Base-by-base conservation (phyloP, 2,797 vertebrate species). In the Myotis vivesi region DNA sequence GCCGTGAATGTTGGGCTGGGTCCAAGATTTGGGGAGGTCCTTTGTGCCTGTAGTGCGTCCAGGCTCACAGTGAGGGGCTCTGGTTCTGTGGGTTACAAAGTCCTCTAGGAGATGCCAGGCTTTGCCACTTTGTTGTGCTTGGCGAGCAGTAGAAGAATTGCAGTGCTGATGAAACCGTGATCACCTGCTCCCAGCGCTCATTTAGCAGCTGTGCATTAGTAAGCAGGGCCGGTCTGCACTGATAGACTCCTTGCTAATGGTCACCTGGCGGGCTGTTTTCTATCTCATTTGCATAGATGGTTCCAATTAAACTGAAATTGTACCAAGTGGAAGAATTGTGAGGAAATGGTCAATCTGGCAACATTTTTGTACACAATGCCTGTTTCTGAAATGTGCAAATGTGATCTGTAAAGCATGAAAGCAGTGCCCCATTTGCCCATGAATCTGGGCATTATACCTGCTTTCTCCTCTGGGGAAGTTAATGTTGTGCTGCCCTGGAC, bases 221-320 rank as follows among this genome's bases (percentile, higher is more conserved):
- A n/a, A 87, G 66, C 55, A 33, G 3, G 1, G 6, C 0, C 11
- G 5, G 4, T 19, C 30, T 25, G 55, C 1, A 11, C 38, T 2
- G 3, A 6, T 53, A 0, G 0, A 2, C 6, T 64, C 20, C 19
- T 22, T 33, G 4, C 38, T 81, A 20, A 2, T 16, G 6, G 88
- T 13, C 68, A 88, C 72, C 72, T 72, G 77, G 68, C 72, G 19
- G 22, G 2, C 77, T 91, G 19, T 25, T 73, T 41, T 19, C 55
- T 38, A 36, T 80, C 51, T 89, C 36, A 62, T 95, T 88, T 96
- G 46, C 68, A 49, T 22, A 44, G 77, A n/a, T 62, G 81, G 30
- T 7, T 66, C 38, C 79, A 46, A 92, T 64, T n/a, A 89, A 72
- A 68, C 53, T 41, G 41, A 90, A 92, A 66, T 62, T 46, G 41